A percentile compares a stretch with the other conserved stretches of the same genome.
Evolutionary conservation across 2,113 vertebrate genomes (phyloP).

Genomic region (Ageneiosus marmoratus): DNA sequence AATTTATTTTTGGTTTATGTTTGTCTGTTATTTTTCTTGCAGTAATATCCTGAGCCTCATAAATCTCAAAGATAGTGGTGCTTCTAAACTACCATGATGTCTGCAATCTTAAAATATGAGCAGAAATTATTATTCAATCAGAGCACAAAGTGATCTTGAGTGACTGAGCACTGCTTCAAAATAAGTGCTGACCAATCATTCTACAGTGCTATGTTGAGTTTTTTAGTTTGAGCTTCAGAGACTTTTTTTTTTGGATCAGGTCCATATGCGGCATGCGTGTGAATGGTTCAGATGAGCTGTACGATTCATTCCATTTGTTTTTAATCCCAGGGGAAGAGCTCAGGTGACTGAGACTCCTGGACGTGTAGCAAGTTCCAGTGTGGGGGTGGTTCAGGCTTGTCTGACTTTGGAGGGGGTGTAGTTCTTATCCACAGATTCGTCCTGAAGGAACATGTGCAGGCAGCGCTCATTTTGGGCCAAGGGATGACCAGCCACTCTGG

Average conservation of each 20-base stretch:
- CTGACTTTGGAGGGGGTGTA: constrained; percentile 98
- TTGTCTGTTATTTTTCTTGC: constrained; percentile 8
- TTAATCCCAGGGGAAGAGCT: constrained; percentile 29
- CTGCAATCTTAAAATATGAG: constrained; percentile 57
- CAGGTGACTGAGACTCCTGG: not conserved
- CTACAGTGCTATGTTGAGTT: not conserved
- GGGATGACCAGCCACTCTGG: constrained; percentile 95
- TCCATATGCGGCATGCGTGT: not conserved
- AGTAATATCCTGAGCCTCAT: constrained; percentile 50
- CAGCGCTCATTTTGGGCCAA: constrained; percentile 99
- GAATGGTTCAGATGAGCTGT: not conserved
- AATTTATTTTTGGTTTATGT: constrained; percentile 14
- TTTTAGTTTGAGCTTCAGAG: not conserved
- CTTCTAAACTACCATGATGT: constrained; percentile 64
- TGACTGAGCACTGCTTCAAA: not conserved
- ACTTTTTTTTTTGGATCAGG: not conserved
- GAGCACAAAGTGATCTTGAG: not conserved
- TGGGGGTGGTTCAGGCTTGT: constrained; percentile 81
- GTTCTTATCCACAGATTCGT: constrained; percentile 96
- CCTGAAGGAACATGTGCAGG: constrained; percentile 99
- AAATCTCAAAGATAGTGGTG: constrained; percentile 67
- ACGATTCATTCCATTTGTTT: not conserved
- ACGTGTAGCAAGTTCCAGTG: constrained; percentile 10
- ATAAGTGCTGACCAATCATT: not conserved
- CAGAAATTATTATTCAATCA: constrained; percentile 46